These are phyloP conservation scores for Sarcophaga bullata DNA, from an alignment of 1,140 invertebrate genomes.

Conservation along the genomic window DNA sequence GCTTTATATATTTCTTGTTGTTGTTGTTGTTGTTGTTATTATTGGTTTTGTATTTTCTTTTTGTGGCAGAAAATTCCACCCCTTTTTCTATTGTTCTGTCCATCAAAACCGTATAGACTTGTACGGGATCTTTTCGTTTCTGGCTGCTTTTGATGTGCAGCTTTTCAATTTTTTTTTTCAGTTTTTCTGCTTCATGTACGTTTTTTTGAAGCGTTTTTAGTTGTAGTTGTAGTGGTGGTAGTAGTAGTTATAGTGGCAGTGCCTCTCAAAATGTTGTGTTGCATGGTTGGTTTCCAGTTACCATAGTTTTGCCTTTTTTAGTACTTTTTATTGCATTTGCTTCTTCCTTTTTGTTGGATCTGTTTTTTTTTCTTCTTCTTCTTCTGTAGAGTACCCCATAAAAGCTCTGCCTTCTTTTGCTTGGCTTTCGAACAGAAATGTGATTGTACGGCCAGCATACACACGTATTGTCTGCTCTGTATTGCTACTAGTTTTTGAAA, in stretches of 20 bases:
- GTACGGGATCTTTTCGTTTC: constrained; percentile 13
- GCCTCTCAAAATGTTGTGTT: constrained; percentile 50
- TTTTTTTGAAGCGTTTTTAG: constrained; percentile 55
- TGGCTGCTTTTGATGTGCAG: constrained; percentile 45
- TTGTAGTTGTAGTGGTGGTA: too few species aligned
- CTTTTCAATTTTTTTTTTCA: constrained; percentile 50
- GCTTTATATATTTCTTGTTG: constrained; percentile 17
- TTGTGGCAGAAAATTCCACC: constrained; percentile 54
- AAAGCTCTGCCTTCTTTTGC: constrained; percentile 37
- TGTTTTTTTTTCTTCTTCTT: constrained; percentile 11
- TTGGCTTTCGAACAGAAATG: background rate
- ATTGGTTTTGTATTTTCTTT: background rate
- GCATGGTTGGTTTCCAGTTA: constrained; percentile 19
- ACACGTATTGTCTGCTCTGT: background rate
- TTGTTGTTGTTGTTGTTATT: background rate
- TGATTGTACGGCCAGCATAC: background rate
- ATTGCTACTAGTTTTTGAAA: background rate
- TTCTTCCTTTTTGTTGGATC: background rate
- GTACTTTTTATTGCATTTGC: background rate
- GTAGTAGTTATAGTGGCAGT: too few species aligned
- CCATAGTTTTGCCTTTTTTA: background rate
- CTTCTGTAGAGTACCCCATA: constrained; percentile 16
- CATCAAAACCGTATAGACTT: constrained; percentile 53
- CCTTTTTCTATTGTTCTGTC: constrained; percentile 64
- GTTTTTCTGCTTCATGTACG: constrained; percentile 51